phyloP scores from a whole-genome alignment of 2,888 invertebrate genomes.

The Lycia hirtaria region DNA sequence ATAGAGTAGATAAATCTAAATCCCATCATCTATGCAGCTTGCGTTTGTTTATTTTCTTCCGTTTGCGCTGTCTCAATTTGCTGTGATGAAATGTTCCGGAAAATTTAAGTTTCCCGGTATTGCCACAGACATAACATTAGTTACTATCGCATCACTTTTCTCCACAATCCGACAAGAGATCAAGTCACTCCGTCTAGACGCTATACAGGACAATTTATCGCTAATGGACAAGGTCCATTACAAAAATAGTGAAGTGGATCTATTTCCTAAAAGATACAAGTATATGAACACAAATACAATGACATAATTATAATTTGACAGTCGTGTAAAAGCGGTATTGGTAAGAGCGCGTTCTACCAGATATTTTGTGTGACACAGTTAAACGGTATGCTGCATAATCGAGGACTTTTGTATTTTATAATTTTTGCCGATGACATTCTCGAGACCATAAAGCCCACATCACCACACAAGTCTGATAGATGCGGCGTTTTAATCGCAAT shows the following conservation, averaged over 20 bases:
- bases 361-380: too few species aligned
- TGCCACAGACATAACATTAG: neutral
- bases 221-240: slow-evolving; percentile 75
- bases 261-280: neutral
- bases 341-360: too few species aligned
- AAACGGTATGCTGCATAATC: too few species aligned
- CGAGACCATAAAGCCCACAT: too few species aligned
- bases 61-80: neutral
- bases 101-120: neutral
- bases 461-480: too few species aligned
- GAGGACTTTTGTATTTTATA: too few species aligned
- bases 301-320: neutral
- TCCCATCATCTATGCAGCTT: too few species aligned
- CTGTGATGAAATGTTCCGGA: neutral
- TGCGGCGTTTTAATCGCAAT: too few species aligned
- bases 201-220: slow-evolving; percentile 54
- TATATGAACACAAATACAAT: neutral
- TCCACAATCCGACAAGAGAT: slow-evolving; percentile 12
- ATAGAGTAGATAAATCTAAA: too few species aligned
- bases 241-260: slow-evolving; percentile 59
- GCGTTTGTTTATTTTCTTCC: neutral
- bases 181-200: slow-evolving; percentile 34
- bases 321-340: too few species aligned
- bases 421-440: too few species aligned
- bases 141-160: neutral